A percentile compares a stretch with the other conserved stretches of the same genome.
Evolutionary conservation across 2,888 invertebrate genomes (phyloP).

Genomic region (Mechanitis messenoides): DNA sequence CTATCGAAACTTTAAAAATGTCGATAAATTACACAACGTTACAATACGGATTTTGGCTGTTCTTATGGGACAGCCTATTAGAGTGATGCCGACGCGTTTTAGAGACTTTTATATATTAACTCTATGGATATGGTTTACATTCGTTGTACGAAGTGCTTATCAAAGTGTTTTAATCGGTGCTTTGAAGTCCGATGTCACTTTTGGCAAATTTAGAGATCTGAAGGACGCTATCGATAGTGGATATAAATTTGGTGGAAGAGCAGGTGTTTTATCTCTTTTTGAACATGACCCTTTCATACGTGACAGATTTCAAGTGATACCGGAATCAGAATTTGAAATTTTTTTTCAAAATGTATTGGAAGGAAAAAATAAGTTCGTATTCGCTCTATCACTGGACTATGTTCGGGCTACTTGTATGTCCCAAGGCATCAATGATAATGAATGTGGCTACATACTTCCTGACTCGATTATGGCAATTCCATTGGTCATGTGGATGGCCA

Average conservation of each 20-base stretch:
- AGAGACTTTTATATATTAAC: conserved; percentile 56
- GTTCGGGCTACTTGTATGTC: conserved; percentile 50
- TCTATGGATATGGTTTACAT: conserved; percentile 62
- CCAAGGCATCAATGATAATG: conserved; percentile 48
- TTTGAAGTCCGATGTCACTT: conserved; percentile 49
- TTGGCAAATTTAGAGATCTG: conserved; percentile 49
- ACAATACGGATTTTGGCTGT: conserved; percentile 55
- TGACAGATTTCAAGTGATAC: conserved; percentile 45
- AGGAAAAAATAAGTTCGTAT: conserved; percentile 46
- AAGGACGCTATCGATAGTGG: conserved; percentile 49
- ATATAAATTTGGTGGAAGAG: conserved; percentile 51
- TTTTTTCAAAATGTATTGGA: conserved; percentile 46
- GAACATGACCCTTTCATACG: conserved; percentile 52
- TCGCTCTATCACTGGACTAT: conserved; percentile 57
- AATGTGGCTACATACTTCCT: conserved; percentile 53
- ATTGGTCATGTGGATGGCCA: conserved; percentile 55
- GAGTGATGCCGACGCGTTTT: conserved; percentile 48
- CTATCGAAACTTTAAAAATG: conserved; percentile 43
- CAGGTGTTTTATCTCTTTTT: conserved; percentile 50
- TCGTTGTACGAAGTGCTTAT: conserved; percentile 56
- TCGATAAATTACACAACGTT: conserved; percentile 43
- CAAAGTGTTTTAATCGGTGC: conserved; percentile 61
- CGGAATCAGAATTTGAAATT: conserved; percentile 49
- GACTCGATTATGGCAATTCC: conserved; percentile 58
- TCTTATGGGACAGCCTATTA: conserved; percentile 53